These are phyloP conservation scores for Drepanosiphum platanoidis DNA, from an alignment of 2,888 invertebrate species.

Conservation along the genomic window DNA sequence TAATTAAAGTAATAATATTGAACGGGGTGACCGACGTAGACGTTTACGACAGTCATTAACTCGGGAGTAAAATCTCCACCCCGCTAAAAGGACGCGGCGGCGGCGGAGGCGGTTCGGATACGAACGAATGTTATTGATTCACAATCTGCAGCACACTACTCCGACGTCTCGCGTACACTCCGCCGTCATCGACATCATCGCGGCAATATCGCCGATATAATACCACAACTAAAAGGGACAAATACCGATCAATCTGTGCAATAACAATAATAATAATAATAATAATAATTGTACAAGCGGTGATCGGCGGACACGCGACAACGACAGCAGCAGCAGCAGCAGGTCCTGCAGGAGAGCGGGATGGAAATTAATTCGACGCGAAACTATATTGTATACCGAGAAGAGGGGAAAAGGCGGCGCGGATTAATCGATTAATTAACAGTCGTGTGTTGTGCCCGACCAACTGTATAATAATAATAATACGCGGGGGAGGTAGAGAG, in stretches of 20 bases:
- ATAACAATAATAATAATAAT: neutral
- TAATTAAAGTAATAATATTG: neutral
- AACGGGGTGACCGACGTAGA: neutral
- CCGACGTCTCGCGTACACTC: neutral
- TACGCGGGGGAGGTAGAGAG: neutral
- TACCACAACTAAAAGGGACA: neutral
- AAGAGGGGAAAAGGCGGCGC: neutral
- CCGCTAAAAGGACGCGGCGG: neutral
- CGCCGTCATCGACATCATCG: too few species aligned
- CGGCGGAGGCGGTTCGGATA: neutral
- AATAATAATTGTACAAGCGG: neutral
- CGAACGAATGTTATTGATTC: neutral
- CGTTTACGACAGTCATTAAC: neutral
- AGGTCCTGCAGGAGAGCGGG: neutral
- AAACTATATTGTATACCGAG: constrained; percentile 5
- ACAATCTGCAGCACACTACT: neutral
- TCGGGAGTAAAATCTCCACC: neutral
- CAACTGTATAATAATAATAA: neutral
- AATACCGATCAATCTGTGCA: constrained; percentile 7
- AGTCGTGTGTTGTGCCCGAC: neutral
- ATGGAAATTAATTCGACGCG: constrained; percentile 11
- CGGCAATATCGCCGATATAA: neutral
- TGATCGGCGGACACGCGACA: neutral
- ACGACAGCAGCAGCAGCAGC: neutral
- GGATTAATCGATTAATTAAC: constrained; percentile 32